Evolutionary conservation across 2,797 vertebrate species (phyloP).

Genomic region (Danio choprae): DNA sequence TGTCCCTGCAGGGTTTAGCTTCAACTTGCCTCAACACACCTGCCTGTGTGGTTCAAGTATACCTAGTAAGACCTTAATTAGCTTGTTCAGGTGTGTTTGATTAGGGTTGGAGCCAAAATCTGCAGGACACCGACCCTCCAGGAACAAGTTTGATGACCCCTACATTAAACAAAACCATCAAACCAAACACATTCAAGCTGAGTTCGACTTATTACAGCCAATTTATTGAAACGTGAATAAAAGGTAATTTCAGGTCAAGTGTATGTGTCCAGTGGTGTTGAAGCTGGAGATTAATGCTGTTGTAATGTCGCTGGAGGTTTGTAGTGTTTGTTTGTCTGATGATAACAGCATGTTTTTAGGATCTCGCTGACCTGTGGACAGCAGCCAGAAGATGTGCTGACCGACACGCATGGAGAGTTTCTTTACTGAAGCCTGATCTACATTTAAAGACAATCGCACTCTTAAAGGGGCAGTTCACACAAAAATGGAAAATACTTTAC

Average conservation of each 20-base stretch:
- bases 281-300: not conserved
- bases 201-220: not conserved
- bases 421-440: not conserved
- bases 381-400: not conserved
- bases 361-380: slow-evolving; percentile 30
- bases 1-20: too few species aligned
- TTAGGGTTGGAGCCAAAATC: too few species aligned
- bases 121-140: too few species aligned
- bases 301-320: slow-evolving; percentile 23
- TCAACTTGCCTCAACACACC: too few species aligned
- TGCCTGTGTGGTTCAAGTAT: too few species aligned
- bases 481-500: too few species aligned
- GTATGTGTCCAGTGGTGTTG: not conserved
- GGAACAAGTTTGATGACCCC: too few species aligned
- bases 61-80: too few species aligned
- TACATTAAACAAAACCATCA: too few species aligned
- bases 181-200: not conserved
- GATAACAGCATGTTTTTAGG: slow-evolving; percentile 37
- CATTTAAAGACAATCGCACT: not conserved
- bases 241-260: not conserved
- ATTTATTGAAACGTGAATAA: not conserved
- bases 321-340: slow-evolving; percentile 40
- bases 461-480: too few species aligned
- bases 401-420: too few species aligned
- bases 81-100: too few species aligned